A percentile compares a stretch with the other conserved stretches of the same genome.
These are phyloP conservation scores for Pseudomyrmex pallidus DNA, from an alignment of 1,140 invertebrate genomes.

Conservation along the genomic window DNA sequence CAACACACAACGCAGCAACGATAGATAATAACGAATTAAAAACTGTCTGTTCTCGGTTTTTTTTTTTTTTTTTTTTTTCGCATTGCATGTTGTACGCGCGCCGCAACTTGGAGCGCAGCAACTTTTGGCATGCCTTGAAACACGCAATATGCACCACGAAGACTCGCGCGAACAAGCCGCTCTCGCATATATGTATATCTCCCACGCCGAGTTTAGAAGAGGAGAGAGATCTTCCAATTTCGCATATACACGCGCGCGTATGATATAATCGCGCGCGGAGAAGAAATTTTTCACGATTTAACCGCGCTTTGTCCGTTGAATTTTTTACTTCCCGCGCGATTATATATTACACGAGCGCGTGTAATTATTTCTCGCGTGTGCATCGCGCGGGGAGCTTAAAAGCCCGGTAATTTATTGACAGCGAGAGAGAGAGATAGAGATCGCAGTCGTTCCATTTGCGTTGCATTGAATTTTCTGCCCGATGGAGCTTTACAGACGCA, in stretches of 20 bases:
- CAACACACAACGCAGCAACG: too few species aligned
- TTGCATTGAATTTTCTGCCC: constrained; percentile 40
- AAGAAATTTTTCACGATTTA: constrained; percentile 2
- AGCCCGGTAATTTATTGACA: constrained; percentile 28
- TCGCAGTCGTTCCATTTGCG: constrained; percentile 9
- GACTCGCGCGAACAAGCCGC: constrained; percentile 7
- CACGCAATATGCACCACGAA: constrained; percentile 14
- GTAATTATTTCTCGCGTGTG: constrained; percentile 42
- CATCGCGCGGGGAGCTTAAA: background rate
- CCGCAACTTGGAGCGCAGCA: constrained; percentile 27
- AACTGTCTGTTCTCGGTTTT: background rate
- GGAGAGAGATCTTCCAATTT: background rate
- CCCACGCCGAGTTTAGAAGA: too few species aligned
- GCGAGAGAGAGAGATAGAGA: background rate
- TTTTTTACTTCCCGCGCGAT: background rate
- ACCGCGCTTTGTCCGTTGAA: background rate
- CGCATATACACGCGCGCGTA: background rate
- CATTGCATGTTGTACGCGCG: background rate
- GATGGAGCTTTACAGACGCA: background rate
- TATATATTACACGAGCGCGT: constrained; percentile 10
- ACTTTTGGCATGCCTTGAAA: constrained; percentile 48
- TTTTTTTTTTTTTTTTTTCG: background rate
- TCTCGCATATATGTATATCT: constrained; percentile 15
- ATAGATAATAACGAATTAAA: background rate
- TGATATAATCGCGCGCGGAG: background rate